Evolutionary conservation across 2,113 vertebrate genomes (phyloP).

Genomic region (Cynopterus brachyotis): DNA sequence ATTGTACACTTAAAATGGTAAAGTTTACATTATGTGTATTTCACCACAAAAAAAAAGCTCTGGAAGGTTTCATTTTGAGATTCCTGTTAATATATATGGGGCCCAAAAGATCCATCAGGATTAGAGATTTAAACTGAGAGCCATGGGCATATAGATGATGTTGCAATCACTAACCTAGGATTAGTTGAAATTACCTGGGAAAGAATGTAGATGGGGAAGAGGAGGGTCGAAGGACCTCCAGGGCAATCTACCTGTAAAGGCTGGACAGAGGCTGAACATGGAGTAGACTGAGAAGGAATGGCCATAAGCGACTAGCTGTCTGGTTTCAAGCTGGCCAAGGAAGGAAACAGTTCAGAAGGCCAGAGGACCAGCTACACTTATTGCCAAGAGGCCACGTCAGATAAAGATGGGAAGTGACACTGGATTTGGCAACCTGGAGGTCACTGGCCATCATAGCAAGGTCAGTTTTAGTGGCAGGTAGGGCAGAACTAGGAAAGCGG

Average conservation of each 20-base stretch:
- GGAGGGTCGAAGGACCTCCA: neutral
- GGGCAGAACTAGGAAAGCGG: neutral
- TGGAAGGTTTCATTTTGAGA: neutral
- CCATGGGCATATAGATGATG: neutral
- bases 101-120: neutral
- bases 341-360: neutral
- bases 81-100: neutral
- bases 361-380: neutral
- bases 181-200: neutral
- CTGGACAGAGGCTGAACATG: rapidly evolving
- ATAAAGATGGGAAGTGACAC: neutral
- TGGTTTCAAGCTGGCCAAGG: neutral
- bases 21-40: neutral
- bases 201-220: neutral
- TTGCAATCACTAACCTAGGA: neutral
- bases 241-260: neutral
- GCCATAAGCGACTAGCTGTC: neutral
- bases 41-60: neutral
- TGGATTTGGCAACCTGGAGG: neutral
- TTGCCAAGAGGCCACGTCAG: neutral
- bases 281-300: neutral
- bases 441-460: neutral
- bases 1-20: neutral
- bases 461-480: neutral
- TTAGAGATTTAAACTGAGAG: neutral